These are phyloP conservation scores for Ferdinandea cuprea DNA, from an alignment of 2,888 invertebrate species.

Conservation along the genomic window DNA sequence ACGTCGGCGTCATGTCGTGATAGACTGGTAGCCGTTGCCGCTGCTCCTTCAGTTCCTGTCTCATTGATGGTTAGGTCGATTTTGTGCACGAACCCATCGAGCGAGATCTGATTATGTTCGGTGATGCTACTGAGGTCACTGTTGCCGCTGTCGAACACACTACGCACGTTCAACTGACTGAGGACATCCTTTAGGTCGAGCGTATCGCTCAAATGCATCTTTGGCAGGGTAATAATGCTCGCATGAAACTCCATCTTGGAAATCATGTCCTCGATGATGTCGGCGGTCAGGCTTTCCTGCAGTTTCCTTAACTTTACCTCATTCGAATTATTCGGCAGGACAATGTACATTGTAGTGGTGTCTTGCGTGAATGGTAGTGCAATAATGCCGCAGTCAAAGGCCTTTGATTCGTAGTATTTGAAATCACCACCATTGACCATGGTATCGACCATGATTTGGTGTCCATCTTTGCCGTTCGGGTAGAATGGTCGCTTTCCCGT, in stretches of 20 bases:
- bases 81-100: constrained; percentile 85
- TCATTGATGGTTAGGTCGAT: constrained; percentile 85
- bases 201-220: constrained; percentile 87
- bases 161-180: constrained; percentile 84
- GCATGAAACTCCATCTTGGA: constrained; percentile 77
- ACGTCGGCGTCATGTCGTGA: constrained; percentile 83
- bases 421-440: constrained; percentile 86
- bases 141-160: constrained; percentile 85
- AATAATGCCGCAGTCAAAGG: constrained; percentile 84
- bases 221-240: constrained; percentile 86
- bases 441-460: constrained; percentile 82
- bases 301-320: constrained; percentile 82
- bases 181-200: constrained; percentile 84
- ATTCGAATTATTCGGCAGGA: constrained; percentile 84
- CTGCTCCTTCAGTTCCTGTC: constrained; percentile 86
- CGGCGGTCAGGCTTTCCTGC: constrained; percentile 82
- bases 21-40: constrained; percentile 84
- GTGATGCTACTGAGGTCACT: constrained; percentile 85
- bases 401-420: constrained; percentile 81
- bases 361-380: constrained; percentile 86
- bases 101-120: constrained; percentile 80
- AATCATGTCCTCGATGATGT: constrained; percentile 79
- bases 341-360: constrained; percentile 85
- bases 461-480: constrained; percentile 54
- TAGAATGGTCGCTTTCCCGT: constrained; percentile 79